These are phyloP conservation scores for Lagorchestes hirsutus DNA, from an alignment of 2,797 vertebrate genomes.

Conservation along the genomic window DNA sequence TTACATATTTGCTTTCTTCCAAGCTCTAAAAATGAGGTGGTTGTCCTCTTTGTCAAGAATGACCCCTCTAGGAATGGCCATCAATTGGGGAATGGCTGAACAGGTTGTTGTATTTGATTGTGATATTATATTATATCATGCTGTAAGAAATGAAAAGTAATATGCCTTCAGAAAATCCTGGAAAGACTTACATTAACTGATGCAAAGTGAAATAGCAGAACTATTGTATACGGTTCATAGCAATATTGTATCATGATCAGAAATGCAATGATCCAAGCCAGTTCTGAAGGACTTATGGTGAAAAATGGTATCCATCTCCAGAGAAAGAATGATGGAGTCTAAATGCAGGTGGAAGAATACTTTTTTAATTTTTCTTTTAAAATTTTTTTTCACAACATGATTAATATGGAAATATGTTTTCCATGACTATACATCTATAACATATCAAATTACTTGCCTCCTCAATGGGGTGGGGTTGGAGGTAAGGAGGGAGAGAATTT, in stretches of 20 bases:
- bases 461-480: neutral
- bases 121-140: neutral
- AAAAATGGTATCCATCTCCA: neutral
- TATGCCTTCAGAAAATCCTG: neutral
- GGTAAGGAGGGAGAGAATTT: neutral
- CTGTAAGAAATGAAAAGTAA: neutral
- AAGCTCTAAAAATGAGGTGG: too few species aligned
- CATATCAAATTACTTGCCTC: neutral
- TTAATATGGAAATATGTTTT: neutral
- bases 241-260: neutral
- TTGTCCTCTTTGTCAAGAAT: too few species aligned
- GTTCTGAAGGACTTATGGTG: neutral
- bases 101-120: neutral
- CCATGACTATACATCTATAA: neutral
- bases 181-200: neutral
- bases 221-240: neutral
- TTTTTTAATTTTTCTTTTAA: neutral
- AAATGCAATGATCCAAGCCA: neutral
- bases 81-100: neutral
- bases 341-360: neutral
- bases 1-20: too few species aligned
- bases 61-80: neutral
- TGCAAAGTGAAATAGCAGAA: neutral
- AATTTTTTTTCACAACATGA: neutral
- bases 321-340: neutral